A percentile compares a stretch with the other conserved stretches of the same genome.
These are phyloP conservation scores for Agonopterix alstromeriana DNA, from an alignment of 2,888 invertebrate species.

Conservation along the genomic window DNA sequence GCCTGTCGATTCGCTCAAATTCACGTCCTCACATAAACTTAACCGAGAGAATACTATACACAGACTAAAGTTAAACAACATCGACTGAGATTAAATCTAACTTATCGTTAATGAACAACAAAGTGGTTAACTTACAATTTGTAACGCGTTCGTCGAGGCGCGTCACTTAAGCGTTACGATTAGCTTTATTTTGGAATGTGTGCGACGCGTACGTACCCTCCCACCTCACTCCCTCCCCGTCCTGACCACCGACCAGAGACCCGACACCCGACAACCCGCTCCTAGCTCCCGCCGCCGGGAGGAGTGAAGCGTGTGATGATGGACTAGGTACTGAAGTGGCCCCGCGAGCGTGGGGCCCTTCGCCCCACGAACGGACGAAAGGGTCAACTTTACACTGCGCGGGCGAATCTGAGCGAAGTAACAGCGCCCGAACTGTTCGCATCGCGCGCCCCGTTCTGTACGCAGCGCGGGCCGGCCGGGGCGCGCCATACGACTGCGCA, in stretches of 20 bases:
- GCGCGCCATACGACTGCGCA: conserved; percentile 16
- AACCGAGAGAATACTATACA: conserved; percentile 68
- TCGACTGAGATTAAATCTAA: conserved; percentile 72
- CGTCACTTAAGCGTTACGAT: conserved; percentile 51
- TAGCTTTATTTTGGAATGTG: conserved; percentile 71
- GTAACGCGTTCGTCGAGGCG: conserved; percentile 52
- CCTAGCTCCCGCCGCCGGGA: conserved; percentile 18
- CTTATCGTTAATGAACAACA: conserved; percentile 76
- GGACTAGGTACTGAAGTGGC: conserved; percentile 10
- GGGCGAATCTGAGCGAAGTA: conserved; percentile 60
- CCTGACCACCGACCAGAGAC: too few relatives aligned
- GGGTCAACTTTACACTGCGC: not conserved
- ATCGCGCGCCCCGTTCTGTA: conserved; percentile 14
- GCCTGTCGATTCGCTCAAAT: conserved; percentile 72
- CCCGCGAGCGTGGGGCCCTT: not conserved
- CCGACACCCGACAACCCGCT: not conserved
- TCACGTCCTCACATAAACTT: conserved; percentile 61
- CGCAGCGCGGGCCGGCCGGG: conserved; percentile 8
- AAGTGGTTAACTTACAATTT: conserved; percentile 71
- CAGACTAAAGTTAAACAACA: conserved; percentile 69
- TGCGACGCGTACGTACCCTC: conserved; percentile 51
- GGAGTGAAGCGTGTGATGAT: conserved; percentile 17
- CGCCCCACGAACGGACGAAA: not conserved
- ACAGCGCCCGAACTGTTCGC: conserved; percentile 39
- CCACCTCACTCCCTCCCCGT: conserved; percentile 5